Evolutionary conservation across 2,113 vertebrate genomes (phyloP).

Genomic region (Pomatorhinus ruficollis): DNA sequence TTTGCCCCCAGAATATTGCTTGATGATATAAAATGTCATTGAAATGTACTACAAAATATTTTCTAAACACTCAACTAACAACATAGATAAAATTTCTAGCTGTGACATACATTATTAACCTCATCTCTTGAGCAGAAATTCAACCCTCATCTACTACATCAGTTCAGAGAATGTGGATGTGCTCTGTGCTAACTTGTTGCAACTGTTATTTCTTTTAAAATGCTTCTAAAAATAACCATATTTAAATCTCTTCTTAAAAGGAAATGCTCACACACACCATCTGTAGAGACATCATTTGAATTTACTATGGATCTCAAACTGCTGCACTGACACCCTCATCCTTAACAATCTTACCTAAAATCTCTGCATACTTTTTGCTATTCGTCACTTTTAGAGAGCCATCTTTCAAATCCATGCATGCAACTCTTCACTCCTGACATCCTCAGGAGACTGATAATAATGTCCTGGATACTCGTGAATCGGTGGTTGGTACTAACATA

Average conservation of each 20-base stretch:
- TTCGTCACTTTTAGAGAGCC: conserved; percentile 17
- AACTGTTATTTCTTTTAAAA: neutral
- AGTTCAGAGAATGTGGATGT: neutral
- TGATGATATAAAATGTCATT: neutral
- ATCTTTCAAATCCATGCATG: neutral
- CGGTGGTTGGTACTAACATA: neutral
- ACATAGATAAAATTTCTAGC: neutral
- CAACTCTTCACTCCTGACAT: neutral
- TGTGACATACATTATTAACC: neutral
- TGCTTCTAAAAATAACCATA: neutral
- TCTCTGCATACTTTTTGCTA: neutral
- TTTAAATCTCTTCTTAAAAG: neutral
- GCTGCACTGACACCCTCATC: neutral
- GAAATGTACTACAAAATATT: neutral
- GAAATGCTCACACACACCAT: neutral
- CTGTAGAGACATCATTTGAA: neutral
- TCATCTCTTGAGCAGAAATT: neutral
- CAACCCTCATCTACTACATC: neutral
- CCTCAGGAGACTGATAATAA: neutral
- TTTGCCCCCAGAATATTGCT: neutral
- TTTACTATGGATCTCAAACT: neutral
- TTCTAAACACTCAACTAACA: neutral
- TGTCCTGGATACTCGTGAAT: neutral
- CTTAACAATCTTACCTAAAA: conserved; percentile 16
- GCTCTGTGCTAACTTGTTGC: neutral